Evolutionary conservation across 2,888 invertebrate genomes (phyloP), one percentile per base, ranked within the genome.

Genomic region (Ctena decussata): DNA sequence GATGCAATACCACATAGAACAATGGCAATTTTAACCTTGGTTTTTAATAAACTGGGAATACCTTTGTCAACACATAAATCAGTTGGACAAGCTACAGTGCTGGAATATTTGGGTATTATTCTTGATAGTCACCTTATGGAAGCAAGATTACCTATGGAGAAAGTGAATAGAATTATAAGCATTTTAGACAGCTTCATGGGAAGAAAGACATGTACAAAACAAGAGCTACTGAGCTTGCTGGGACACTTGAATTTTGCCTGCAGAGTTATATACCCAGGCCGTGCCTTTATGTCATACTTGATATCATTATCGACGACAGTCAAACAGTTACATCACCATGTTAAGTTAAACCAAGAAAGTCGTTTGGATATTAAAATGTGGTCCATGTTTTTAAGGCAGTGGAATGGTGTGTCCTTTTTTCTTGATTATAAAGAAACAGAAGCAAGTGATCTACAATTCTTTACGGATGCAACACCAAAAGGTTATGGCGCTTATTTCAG

Each of bases 11-110:
- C 80, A 6, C 69, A 85, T 30, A 71, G 80, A 24, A 87, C 83
- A n/a, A 89, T 87, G 85, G 83, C 79, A 21, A 35, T 84, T 8
- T 18, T 87, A 8, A 74, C 60, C 24, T 18, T 39, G 3, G 30
- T 90, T 15, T 90, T 90, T 44, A n/a, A n/a, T n/a, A 46, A 18
- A 46, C 46, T 46, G 3, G 46, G 46, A 8, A 46, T 46, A 15
- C 46, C 46, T 21, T 46, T 46, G 3, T 46, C 18, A 12, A 15
- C 57, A 8, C 12, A 30, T 30, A 57, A 57, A n/a, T 27, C 57
- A 30, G 11, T 24, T 11, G 57, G 27, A 24, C 57, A 2, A 30
- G 5, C 6, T 11, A 24, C 57, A 1, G 5, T 11, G 5, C 5
- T 57, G 57, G n/a, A n/a, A 53, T 57, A 57, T 27, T 11, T 57